These are phyloP conservation scores for Halichoeres trimaculatus DNA, from an alignment of 2,113 vertebrate genomes.

Conservation along the genomic window DNA sequence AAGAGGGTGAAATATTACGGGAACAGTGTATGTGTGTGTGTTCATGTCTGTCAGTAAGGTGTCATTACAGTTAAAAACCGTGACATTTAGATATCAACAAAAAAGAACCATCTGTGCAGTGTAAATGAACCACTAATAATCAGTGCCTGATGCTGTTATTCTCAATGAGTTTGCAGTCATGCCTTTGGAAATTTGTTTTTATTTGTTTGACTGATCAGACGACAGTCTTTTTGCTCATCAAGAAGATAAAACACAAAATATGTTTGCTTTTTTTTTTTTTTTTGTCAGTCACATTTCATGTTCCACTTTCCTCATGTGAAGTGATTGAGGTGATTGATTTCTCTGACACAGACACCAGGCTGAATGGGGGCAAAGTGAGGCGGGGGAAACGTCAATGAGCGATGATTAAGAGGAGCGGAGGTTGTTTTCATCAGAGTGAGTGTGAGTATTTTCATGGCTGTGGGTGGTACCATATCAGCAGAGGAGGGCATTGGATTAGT, in stretches of 20 bases:
- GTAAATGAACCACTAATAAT: background rate
- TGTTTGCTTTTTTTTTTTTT: background rate
- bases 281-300: background rate
- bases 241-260: background rate
- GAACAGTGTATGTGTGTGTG: background rate
- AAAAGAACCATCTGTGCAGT: background rate
- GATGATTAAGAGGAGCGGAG: slow-evolving; percentile 28
- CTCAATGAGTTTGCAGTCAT: background rate
- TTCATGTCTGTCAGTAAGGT: slow-evolving; percentile 13
- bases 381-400: slow-evolving; percentile 30
- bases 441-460: slow-evolving; percentile 26
- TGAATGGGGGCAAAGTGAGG: slow-evolving; percentile 26
- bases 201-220: background rate
- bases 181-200: background rate
- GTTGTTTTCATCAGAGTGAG: slow-evolving; percentile 15
- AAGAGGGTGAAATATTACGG: background rate
- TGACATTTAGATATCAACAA: background rate
- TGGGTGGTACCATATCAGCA: slow-evolving; percentile 32
- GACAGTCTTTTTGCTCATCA: background rate
- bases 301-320: slow-evolving; percentile 10
- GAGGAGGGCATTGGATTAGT: slow-evolving; percentile 21
- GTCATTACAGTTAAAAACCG: slow-evolving; percentile 10
- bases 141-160: background rate
- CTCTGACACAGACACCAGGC: slow-evolving; percentile 34
- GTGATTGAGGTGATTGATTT: slow-evolving; percentile 29